These are phyloP conservation scores for Metridium senile DNA, from an alignment of 92 coral and sea anemone genomes.

Conservation along the genomic window DNA sequence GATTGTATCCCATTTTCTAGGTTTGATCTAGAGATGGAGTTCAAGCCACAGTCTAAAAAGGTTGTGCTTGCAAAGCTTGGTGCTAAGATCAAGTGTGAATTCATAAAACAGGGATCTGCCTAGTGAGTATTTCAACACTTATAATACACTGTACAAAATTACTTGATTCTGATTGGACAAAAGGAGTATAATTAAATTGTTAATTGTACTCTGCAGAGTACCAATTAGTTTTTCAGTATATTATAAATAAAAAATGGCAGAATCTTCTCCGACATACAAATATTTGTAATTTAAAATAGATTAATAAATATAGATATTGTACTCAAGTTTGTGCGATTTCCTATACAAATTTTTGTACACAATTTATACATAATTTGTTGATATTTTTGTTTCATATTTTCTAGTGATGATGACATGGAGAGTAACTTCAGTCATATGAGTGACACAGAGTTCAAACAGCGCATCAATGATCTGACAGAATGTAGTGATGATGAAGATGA, in stretches of 20 bases:
- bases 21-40: constrained; percentile 94
- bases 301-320: too few relatives aligned
- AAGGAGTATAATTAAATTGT: too few relatives aligned
- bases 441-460: constrained; percentile 80
- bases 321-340: too few relatives aligned
- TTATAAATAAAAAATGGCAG: too few relatives aligned
- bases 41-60: constrained; percentile 92
- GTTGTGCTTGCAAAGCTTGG: constrained; percentile 84
- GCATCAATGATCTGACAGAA: constrained; percentile 85
- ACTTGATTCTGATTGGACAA: too few relatives aligned
- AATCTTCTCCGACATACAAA: too few relatives aligned
- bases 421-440: constrained; percentile 98
- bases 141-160: background rate
- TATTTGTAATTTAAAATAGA: too few relatives aligned
- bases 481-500: constrained; percentile 91
- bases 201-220: too few relatives aligned
- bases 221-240: too few relatives aligned
- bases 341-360: too few relatives aligned
- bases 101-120: constrained; percentile 81
- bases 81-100: constrained; percentile 88
- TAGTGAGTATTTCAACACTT: constrained; percentile 67
- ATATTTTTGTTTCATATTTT: too few relatives aligned
- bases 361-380: too few relatives aligned
- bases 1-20: constrained; percentile 22
- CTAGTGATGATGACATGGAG: constrained; percentile 98